Evolutionary conservation across 92 coral and sea anemone species (phyloP), one percentile per base, ranked within the genome.

Genomic region (Epizoanthus illoricatus): DNA sequence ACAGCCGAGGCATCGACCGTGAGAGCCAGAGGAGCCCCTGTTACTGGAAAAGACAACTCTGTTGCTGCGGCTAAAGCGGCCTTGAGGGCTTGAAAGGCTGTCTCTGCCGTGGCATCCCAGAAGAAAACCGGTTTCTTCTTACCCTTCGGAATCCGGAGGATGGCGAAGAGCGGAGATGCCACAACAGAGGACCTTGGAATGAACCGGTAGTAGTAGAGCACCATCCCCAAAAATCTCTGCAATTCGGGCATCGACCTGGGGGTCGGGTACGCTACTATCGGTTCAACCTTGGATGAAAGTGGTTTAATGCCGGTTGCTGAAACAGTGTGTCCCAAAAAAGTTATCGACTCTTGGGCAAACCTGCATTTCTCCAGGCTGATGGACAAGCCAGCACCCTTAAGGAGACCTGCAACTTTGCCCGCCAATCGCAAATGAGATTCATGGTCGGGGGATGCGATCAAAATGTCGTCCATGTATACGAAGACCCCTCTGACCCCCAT

Each of bases 151-250:
- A 59, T 5, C 61, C n/a, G 15, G n/a, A 73, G 21, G 13, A 57
- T 76, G 81, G 59, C 84, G 39, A 49, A 59, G 59, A 79, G 84
- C 15, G 84, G 84, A 59, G 24, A 21, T 19, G 61, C 72, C 28
- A 79, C 61, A 42, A 33, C 54, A 56, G 73, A 79, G 39, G 74
- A 79, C n/a, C 41, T 74, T 18, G 71, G 69, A 41, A 76, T 54
- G 24, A 76, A 76, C 9, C 82, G 54, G 65, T 41, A 43, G 68
- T 76, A 76, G 72, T 59, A 79, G 39, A 59, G 59, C n/a, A 79
- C 41, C 47, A 79, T 74, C n/a, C 84, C 84, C 59, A 79, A 73
- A 73, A 79, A 79, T 56, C 61, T 54, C 19, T 40, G 68, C 19
- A 76, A 68, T 41, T 76, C 11, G 10, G 23, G 33, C 40, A 76